Evolutionary conservation across 2,888 invertebrate genomes (phyloP), one percentile per base, ranked within the genome.

Genomic region (Drosophila lacicola): DNA sequence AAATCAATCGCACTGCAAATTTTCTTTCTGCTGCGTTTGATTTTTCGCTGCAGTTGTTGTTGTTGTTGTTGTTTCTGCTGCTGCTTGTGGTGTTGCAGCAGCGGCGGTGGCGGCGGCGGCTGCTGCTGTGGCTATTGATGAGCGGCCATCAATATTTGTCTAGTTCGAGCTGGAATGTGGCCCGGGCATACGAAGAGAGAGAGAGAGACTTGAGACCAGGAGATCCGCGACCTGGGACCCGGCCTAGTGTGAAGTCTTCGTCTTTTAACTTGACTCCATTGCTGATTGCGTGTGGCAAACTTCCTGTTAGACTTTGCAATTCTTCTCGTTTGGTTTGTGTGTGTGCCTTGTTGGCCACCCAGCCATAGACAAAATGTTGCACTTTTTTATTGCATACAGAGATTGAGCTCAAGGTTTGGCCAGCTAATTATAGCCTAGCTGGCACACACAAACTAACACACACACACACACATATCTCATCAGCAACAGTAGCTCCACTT

Each of bases 71-170:
- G 64, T 55, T 60, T 39, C 37, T 62, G 25, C 36, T 62, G 50
- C 33, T 61, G 62, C 34, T 64, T 57, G 34, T 60, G 72, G 56
- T 58, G 72, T 9, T 39, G 64, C 37, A 17, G 44, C 47, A 10
- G 49, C 25, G 25, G 25, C 6, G 25, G 25, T 1, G 25, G 54
- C 50, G 34, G 66, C 67, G 45, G 50, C 37, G 44, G 54, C 37
- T 33, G 47, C 70, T 66, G 84, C 80, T 74, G 78, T 61, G 70
- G 72, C 87, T 88, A 88, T 88, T 88, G 88, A 88, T 88, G 88
- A 88, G 90, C 88, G 78, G 84, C 89, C 89, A 88, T 88, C 88
- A 88, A 88, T 88, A 90, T 90, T 88, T 90, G 90, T 88, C 88
- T 87, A 83, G 87, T 88, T 88, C 80, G 86, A 74, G 86, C 55